Evolutionary conservation across 2,888 invertebrate genomes (phyloP).

Genomic region (Amaurobius ferox): DNA sequence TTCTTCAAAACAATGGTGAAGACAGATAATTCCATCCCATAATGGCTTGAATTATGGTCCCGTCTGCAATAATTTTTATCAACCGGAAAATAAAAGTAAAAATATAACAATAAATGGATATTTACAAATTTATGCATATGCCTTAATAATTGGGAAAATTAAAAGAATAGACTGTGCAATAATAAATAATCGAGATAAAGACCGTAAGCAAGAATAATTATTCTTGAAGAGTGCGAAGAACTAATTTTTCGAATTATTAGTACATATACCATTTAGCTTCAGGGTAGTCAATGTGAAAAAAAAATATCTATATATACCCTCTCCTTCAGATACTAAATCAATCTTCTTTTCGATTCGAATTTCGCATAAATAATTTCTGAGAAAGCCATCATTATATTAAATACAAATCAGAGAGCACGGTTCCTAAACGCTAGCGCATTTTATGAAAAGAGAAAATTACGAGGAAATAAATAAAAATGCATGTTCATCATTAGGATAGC

Average conservation of each 20-base stretch:
- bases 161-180: neutral
- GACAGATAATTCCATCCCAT: too few relatives aligned
- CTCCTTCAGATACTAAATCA: neutral
- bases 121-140: too few relatives aligned
- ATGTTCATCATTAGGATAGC: neutral
- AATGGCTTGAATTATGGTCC: too few relatives aligned
- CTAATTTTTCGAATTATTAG: neutral
- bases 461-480: conserved; percentile 8
- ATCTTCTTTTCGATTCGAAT: neutral
- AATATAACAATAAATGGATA: too few relatives aligned
- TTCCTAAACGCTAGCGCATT: neutral
- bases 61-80: too few relatives aligned
- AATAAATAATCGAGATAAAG: neutral
- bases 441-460: conserved; percentile 5
- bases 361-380: neutral
- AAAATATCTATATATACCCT: neutral
- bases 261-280: neutral
- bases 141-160: neutral
- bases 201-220: neutral
- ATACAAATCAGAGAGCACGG: neutral
- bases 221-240: neutral
- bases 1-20: too few relatives aligned
- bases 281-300: neutral
- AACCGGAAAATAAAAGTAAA: too few relatives aligned
- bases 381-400: conserved; percentile 6